These are phyloP conservation scores for Erpetoichthys calabaricus DNA, from an alignment of 2,797 vertebrate genomes.

Conservation along the genomic window DNA sequence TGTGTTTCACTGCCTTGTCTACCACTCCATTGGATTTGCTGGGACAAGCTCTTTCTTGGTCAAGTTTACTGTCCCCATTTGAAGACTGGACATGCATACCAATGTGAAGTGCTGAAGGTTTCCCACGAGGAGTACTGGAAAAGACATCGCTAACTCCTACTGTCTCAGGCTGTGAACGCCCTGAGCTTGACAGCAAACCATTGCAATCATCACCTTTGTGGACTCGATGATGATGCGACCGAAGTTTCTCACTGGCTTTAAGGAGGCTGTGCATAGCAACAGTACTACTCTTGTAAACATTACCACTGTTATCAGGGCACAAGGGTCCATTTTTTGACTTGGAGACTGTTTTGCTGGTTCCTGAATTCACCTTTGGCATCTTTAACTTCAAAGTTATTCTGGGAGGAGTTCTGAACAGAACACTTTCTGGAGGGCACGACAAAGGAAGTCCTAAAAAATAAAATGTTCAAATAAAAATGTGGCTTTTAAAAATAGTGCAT, in stretches of 20 bases:
- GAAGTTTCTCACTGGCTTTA: slow-evolving; percentile 53
- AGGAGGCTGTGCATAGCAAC: slow-evolving; percentile 23
- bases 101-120: slow-evolving; percentile 66
- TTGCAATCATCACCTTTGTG: slow-evolving; percentile 64
- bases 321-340: slow-evolving; percentile 64
- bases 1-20: slow-evolving; percentile 54
- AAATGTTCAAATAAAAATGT: too few relatives aligned
- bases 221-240: slow-evolving; percentile 48
- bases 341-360: slow-evolving; percentile 57
- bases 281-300: slow-evolving; percentile 33
- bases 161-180: slow-evolving; percentile 33
- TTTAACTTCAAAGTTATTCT: slow-evolving; percentile 91
- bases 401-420: slow-evolving; percentile 73
- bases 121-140: slow-evolving; percentile 41
- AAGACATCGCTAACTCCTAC: slow-evolving; percentile 15
- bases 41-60: slow-evolving; percentile 40
- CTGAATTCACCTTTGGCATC: slow-evolving; percentile 71
- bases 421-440: slow-evolving; percentile 66
- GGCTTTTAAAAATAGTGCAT: too few relatives aligned
- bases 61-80: slow-evolving; percentile 60
- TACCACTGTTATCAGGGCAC: slow-evolving; percentile 57
- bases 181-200: slow-evolving; percentile 39
- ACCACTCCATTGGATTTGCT: slow-evolving; percentile 62
- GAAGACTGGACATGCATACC: slow-evolving; percentile 71
- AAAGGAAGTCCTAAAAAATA: slow-evolving; percentile 58